Evolutionary conservation across 1,140 invertebrate genomes (phyloP).

Genomic region (Coenobita brevimanus): DNA sequence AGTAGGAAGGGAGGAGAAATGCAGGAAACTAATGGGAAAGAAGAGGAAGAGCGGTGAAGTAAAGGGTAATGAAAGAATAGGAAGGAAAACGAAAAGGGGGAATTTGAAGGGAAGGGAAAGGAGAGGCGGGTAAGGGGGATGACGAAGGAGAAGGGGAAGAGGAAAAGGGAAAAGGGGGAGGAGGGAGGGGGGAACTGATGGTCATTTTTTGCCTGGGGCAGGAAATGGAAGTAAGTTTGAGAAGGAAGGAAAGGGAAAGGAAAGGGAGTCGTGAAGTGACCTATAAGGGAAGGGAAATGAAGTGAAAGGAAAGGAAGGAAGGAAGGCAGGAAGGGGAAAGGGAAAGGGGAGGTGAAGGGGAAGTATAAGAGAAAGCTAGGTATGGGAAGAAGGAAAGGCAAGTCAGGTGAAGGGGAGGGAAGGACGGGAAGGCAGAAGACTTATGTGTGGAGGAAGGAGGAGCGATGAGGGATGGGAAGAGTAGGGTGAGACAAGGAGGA

Average conservation of each 20-base stretch:
- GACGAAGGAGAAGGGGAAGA: not conserved
- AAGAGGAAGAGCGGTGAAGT: not conserved
- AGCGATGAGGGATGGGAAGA: no score
- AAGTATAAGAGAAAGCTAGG: not conserved
- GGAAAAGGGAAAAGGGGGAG: not conserved
- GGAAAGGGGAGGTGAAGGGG: not conserved
- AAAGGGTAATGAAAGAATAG: not conserved
- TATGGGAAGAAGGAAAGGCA: not conserved
- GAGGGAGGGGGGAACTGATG: slow-evolving; percentile 6
- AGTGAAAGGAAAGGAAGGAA: not conserved
- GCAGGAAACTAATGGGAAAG: not conserved
- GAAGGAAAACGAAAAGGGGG: not conserved
- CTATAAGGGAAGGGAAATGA: not conserved
- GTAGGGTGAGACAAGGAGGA: no score
- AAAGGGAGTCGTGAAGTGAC: slow-evolving; percentile 6
- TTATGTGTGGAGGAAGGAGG: no score
- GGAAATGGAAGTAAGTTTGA: not conserved
- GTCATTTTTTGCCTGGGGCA: not conserved
- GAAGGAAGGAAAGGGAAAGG: not conserved
- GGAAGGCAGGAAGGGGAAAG: not conserved
- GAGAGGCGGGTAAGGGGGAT: no score
- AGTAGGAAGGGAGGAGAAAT: not conserved
- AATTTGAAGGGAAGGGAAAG: not conserved
- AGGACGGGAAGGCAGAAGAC: no score
- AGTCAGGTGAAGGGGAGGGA: not conserved